Percentiles rank a stretch among this genome's conserved stretches.
Conservation (phyloP, 2,113 vertebrate genomes). For the Mesembrinibis cayennensis region DNA sequence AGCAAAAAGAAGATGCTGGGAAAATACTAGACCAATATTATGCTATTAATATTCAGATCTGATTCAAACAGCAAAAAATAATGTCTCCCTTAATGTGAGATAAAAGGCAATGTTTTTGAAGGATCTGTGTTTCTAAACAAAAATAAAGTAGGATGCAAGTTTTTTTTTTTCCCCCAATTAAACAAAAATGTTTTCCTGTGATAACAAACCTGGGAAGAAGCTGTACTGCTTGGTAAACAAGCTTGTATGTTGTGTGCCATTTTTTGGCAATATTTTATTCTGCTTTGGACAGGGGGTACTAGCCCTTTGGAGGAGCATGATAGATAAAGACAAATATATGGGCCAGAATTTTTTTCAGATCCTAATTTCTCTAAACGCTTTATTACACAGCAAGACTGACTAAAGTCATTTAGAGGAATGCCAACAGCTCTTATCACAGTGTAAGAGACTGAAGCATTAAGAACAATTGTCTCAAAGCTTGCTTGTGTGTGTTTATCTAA, state of each 20-base stretch:
- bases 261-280: not conserved
- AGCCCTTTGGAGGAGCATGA: not conserved
- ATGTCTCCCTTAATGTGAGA: not conserved
- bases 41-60: not conserved
- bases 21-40: not conserved
- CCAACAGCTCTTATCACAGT: not conserved
- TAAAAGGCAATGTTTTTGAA: not conserved
- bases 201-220: not conserved
- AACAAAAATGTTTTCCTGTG: not conserved
- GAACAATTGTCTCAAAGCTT: too few species aligned
- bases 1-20: not conserved
- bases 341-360: not conserved
- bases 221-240: not conserved
- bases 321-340: not conserved
- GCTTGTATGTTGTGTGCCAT: not conserved
- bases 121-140: not conserved
- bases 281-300: not conserved
- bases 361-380: not conserved
- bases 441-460: too few species aligned
- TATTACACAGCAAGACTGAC: not conserved
- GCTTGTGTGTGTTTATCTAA: too few species aligned
- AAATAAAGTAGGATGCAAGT: not conserved
- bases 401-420: not conserved
- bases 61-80: not conserved
- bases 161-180: not conserved